These are phyloP conservation scores for Cosmorhoe ocellata DNA, from an alignment of 2,888 invertebrate species.

Conservation along the genomic window DNA sequence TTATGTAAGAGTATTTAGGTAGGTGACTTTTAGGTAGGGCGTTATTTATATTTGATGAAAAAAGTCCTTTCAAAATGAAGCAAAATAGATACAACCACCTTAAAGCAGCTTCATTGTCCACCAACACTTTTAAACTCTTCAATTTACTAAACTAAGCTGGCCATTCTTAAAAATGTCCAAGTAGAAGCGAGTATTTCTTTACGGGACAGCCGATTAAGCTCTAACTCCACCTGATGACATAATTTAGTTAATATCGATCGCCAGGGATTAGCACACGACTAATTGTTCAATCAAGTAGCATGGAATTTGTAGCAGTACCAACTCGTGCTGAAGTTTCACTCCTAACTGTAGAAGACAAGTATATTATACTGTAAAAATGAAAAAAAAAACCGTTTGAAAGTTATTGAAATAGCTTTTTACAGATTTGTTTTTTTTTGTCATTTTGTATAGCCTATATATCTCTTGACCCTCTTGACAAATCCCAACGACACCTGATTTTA, in stretches of 20 bases:
- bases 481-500: too few species aligned
- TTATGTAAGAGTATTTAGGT: too few species aligned
- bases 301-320: conserved; percentile 59
- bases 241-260: conserved; percentile 75
- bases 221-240: conserved; percentile 64
- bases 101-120: conserved; percentile 1
- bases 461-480: too few species aligned
- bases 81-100: conserved; percentile 1
- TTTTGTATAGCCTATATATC: too few species aligned
- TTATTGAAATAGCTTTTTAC: too few species aligned
- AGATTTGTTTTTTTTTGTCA: too few species aligned
- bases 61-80: background rate
- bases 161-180: conserved; percentile 21
- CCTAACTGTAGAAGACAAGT: background rate
- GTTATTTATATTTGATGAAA: too few species aligned
- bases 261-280: conserved; percentile 75
- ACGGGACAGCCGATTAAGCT: conserved; percentile 34
- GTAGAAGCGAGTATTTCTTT: conserved; percentile 23
- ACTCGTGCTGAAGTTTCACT: conserved; percentile 6
- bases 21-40: too few species aligned
- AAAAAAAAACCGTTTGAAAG: too few species aligned
- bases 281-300: conserved; percentile 83
- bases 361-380: too few species aligned
- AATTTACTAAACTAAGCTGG: conserved; percentile 20
- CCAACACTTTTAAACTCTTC: conserved; percentile 14